Evolutionary conservation across 2,113 vertebrate species (phyloP).

Genomic region (Myrmecobius fasciatus): DNA sequence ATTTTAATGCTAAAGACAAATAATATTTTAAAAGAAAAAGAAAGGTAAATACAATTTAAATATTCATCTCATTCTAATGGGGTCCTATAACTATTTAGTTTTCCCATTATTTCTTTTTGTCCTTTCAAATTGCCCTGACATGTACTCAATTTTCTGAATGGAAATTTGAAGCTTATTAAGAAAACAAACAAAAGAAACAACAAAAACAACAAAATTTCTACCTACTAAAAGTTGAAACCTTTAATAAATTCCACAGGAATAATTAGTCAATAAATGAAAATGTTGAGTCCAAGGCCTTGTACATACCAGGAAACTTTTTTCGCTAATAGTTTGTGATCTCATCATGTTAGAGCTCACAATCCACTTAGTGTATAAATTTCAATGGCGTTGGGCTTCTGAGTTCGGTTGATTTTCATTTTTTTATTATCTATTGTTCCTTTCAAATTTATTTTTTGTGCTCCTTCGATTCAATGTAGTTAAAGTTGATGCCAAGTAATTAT

Average conservation of each 20-base stretch:
- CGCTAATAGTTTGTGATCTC: not conserved
- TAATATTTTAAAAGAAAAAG: no score
- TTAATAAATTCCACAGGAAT: not conserved
- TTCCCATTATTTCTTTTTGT: no score
- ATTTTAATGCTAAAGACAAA: no score
- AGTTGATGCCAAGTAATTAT: no score
- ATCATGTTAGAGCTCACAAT: not conserved
- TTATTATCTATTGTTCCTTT: not conserved
- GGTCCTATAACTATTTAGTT: no score
- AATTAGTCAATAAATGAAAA: not conserved
- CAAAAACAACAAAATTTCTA: not conserved
- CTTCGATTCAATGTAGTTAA: no score
- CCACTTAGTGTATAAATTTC: not conserved
- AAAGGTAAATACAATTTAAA: no score
- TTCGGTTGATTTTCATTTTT: not conserved
- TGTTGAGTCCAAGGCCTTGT: not conserved
- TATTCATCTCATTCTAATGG: no score
- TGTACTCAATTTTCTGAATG: not conserved
- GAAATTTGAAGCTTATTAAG: slow-evolving; percentile 16
- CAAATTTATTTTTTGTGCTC: not conserved
- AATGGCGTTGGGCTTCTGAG: not conserved
- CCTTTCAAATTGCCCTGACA: no score
- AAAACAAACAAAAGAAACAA: not conserved
- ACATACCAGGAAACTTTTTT: not conserved
- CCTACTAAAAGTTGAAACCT: not conserved